Evolutionary conservation across 35 echinoderm and acorn worm species (phyloP), one percentile per base, ranked within the genome.

Genomic region (Amphiura filiformis): DNA sequence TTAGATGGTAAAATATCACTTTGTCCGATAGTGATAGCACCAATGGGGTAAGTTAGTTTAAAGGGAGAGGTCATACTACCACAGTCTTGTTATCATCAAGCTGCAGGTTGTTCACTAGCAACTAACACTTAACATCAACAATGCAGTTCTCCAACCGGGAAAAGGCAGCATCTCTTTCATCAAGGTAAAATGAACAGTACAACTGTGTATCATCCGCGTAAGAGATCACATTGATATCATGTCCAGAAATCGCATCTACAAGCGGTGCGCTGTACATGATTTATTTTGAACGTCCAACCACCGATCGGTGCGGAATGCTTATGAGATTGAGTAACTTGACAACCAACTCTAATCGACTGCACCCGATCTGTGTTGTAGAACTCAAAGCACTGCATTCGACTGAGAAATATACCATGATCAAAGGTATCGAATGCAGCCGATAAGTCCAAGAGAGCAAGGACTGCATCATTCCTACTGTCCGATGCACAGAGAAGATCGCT

Each of bases 71-170:
- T 80, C 31, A 32, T 3, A 80, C 14, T 13, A 80, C 38, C 31
- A 11, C 78, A 5, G 78, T 80, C 31, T 34, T 80, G 26, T 36
- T 49, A 37, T 35, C 83, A 37, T 64, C 65, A 28, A 85, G 56
- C 18, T 85, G 1, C 56, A 85, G 47, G 17, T 64, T 34, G 33
- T 85, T 85, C 34, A n/a, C 4, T 32, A 9, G 57, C 13, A 35
- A 85, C 32, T 39, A 44, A 85, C 65, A 4, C 31, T 85, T 85
- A 14, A 85, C 47, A 56, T 85, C 83, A 64, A 15, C 34, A 35
- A 85, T 85, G 34, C 83, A 85, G 56, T 26, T 17, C 39, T 83
- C 81, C 17, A 4, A 17, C 4, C 41, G 17, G 41, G 61, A 70
- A 26, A 70, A 13, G 1, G 61, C 28, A 15, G 28, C 26, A 18